Percentiles rank a stretch among this genome's conserved stretches.
These are phyloP conservation scores for Lepidochrysops patricia DNA, from an alignment of 2,888 invertebrate genomes.

Conservation along the genomic window DNA sequence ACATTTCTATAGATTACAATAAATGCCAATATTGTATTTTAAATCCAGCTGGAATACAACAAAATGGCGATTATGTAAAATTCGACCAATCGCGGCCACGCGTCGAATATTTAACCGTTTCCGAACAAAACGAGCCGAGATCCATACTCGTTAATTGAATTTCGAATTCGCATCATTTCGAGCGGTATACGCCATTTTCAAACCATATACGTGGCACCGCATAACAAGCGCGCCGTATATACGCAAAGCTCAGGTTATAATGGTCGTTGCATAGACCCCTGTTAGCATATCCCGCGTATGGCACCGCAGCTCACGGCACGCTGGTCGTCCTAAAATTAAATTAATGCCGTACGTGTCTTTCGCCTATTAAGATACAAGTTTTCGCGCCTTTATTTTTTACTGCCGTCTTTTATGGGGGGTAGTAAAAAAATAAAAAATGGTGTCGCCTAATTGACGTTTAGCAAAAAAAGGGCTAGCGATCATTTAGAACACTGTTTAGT, in stretches of 20 bases:
- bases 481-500: no score
- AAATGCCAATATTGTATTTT: no score
- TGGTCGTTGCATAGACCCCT: background rate
- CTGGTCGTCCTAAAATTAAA: conserved; percentile 14
- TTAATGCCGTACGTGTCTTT: conserved; percentile 12
- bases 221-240: background rate
- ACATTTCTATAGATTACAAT: no score
- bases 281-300: background rate
- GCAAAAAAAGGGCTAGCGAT: no score
- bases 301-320: background rate
- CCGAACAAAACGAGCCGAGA: conserved; percentile 9
- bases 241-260: background rate
- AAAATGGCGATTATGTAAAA: background rate
- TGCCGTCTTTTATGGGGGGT: background rate
- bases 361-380: conserved; percentile 4
- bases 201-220: background rate
- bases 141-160: conserved; percentile 22
- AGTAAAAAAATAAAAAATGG: background rate
- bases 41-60: background rate
- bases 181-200: conserved; percentile 20
- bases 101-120: conserved; percentile 9
- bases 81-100: background rate
- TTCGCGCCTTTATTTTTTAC: conserved; percentile 10
- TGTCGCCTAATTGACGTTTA: background rate
- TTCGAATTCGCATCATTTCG: conserved; percentile 22